Base-by-base conservation (phyloP, 2,113 vertebrate genomes). In the Rynchops niger region DNA sequence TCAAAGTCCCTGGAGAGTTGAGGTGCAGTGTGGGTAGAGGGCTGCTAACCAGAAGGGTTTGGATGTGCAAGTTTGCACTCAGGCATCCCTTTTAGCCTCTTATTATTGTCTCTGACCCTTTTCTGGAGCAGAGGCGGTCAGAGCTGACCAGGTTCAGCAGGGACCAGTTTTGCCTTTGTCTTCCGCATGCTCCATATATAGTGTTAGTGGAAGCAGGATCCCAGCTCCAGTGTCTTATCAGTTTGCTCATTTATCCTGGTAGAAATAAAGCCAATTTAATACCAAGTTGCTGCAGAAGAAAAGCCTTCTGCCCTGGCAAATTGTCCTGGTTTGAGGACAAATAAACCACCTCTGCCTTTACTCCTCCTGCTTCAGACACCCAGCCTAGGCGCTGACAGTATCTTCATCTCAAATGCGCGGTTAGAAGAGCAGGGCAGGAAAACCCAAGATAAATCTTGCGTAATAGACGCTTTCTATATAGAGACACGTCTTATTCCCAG, bases 141-240 rank as follows among this genome's bases (percentile, higher is more conserved):
- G 47, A 84, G 34, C 38, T 36, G 77, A 32, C 7, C 32, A 56
- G 47, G 23, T 47, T 86, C 84, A 43, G 26, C 61, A 86, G 21
- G 22, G 38, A 7, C 23, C 6, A 3, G 8, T 76, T 78, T 89
- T 13, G 6, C 26, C 26, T 63, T 69, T 4, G 0, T 56, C 14
- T 27, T 47, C 1, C 4, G 2, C 5, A 0, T 50, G 8, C 20
- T 84, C 11, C 18, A 2, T 19, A 12, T 32, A 2, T 55, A 36
- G 22, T 13, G 9, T 36, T 67, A 26, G 26, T 42, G 9, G 19
- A 20, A 8, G 3, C 30, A 80, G 22, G 15, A 69, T 87, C 34
- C 40, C 78, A 77, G 0, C 9, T 70, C 16, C 32, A 30, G 5
- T n/a, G 27, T 70, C 62, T 17, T 15, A 9, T 29, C 0, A 0